These are phyloP conservation scores for Saturnia japonica DNA, from an alignment of 2,888 invertebrate species.

Conservation along the genomic window DNA sequence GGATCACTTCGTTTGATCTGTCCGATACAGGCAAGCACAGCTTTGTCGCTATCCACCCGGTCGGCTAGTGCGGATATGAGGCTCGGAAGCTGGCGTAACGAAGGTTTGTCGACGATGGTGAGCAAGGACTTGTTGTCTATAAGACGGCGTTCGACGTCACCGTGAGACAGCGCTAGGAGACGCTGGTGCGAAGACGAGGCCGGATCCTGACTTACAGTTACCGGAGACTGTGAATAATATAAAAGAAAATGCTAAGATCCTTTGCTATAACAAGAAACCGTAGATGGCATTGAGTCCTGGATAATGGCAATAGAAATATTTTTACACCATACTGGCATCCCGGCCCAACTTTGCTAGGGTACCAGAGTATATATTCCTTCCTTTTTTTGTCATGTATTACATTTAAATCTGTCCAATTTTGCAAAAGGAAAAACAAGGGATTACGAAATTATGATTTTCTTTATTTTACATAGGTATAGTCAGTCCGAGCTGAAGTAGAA, in stretches of 20 bases:
- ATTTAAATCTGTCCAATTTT: too few relatives aligned
- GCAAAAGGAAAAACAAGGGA: too few relatives aligned
- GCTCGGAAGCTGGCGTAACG: constrained; percentile 87
- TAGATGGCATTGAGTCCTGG: too few relatives aligned
- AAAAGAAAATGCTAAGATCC: background rate
- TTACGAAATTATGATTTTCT: too few relatives aligned
- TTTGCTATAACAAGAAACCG: too few relatives aligned
- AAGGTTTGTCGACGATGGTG: constrained; percentile 91
- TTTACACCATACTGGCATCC: too few relatives aligned
- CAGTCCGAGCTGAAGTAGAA: too few relatives aligned
- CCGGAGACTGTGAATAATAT: constrained; percentile 59
- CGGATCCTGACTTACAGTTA: constrained; percentile 86
- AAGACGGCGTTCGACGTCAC: constrained; percentile 93
- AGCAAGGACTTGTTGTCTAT: constrained; percentile 95
- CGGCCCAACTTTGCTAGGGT: too few relatives aligned
- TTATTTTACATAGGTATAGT: too few relatives aligned
- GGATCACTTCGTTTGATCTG: constrained; percentile 85
- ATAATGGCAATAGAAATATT: too few relatives aligned
- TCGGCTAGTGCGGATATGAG: constrained; percentile 87
- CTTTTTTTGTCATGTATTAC: too few relatives aligned
- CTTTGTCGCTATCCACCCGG: constrained; percentile 95
- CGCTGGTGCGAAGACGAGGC: constrained; percentile 95
- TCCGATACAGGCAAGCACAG: constrained; percentile 88
- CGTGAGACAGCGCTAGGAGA: constrained; percentile 90
- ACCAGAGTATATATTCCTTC: too few relatives aligned